Evolutionary conservation across 2,113 vertebrate species (phyloP).

Genomic region (Vanacampus margaritifer): DNA sequence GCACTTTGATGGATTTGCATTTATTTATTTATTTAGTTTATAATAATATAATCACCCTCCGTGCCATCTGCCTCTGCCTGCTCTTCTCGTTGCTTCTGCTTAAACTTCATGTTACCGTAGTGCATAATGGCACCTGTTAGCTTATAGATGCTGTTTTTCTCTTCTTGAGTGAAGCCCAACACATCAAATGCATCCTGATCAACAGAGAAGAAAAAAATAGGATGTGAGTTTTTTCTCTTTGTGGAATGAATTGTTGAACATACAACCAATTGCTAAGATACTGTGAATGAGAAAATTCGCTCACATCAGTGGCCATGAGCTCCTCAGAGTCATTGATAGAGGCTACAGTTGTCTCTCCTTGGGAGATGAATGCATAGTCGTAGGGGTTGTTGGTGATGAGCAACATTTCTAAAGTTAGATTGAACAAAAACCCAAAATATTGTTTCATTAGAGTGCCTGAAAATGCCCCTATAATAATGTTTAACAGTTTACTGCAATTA

Average conservation of each 20-base stretch:
- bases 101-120: no score
- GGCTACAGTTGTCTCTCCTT: conserved; percentile 68
- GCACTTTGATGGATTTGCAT: no score
- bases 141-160: conserved; percentile 83
- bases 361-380: no score
- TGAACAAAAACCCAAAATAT: not conserved
- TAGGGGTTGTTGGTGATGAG: conserved; percentile 78
- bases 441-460: no score
- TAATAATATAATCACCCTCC: conserved; percentile 76
- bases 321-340: conserved; percentile 69
- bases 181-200: conserved; percentile 74
- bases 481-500: no score
- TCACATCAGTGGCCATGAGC: conserved; percentile 68
- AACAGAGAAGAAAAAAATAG: no score
- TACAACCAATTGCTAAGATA: no score
- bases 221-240: no score
- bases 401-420: conserved; percentile 65
- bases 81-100: conserved; percentile 83
- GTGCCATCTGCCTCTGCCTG: conserved; percentile 87
- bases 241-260: no score
- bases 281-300: not conserved
- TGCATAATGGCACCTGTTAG: conserved; percentile 87
- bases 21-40: not conserved
- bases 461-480: no score
- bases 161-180: conserved; percentile 78